A percentile compares a stretch with the other conserved stretches of the same genome.
phyloP scores from a whole-genome alignment of 2,113 vertebrate species.

The Neopipo cinnamomea region DNA sequence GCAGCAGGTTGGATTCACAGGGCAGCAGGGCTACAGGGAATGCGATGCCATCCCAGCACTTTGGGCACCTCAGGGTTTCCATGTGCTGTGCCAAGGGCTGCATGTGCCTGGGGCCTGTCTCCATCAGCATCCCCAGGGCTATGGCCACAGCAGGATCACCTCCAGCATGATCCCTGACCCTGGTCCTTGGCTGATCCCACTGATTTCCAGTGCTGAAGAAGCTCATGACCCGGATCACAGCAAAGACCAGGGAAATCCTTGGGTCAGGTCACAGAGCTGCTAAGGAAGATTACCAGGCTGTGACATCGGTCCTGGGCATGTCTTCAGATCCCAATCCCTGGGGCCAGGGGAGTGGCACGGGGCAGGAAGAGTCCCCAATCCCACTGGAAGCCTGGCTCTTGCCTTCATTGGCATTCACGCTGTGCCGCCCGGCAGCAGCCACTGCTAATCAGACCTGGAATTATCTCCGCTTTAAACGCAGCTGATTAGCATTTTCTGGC shows the following conservation, averaged over 20 bases:
- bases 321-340: neutral
- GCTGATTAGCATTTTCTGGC: conserved; percentile 53
- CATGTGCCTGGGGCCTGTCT: neutral
- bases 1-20: neutral
- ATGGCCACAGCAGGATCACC: neutral
- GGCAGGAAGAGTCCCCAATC: neutral
- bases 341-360: neutral
- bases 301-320: neutral
- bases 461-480: conserved; percentile 37
- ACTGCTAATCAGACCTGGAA: conserved; percentile 51
- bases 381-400: accelerated
- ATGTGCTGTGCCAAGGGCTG: accelerated
- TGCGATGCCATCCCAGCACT: neutral
- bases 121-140: neutral
- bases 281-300: neutral
- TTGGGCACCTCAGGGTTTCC: neutral
- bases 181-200: neutral
- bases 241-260: neutral
- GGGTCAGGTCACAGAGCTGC: neutral
- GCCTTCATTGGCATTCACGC: conserved; percentile 26
- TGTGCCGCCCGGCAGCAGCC: neutral
- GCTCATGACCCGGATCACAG: neutral
- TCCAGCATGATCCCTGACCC: neutral
- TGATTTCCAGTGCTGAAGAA: accelerated
- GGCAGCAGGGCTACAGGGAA: neutral